Evolutionary conservation across 2,113 vertebrate species (phyloP), one percentile per base, ranked within the genome.

Genomic region (Myxocyprinus asiaticus): DNA sequence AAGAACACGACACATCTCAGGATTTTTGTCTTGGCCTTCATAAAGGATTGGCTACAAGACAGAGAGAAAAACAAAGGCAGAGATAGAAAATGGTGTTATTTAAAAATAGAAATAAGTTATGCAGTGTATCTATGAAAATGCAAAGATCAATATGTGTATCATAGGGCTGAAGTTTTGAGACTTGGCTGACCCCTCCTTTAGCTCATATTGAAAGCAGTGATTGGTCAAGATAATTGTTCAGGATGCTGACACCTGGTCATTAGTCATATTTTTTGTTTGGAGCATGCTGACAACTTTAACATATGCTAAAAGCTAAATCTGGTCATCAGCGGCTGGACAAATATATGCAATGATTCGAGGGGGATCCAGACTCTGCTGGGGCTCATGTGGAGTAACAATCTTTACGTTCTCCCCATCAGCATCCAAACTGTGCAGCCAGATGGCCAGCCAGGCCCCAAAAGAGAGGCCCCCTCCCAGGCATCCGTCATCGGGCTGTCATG

Each of bases 21-120:
- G 97, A 90, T 98, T 98, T 89, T 98, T 98, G 93, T 98, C 96
- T 59, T 98, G 97, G 6, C 97, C 97, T 77, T 98, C 97, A 33
- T 98, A 98, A 76, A 97, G 88, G 90, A 98, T 98, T 14, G 97
- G 90, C 96, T 98, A 91, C 9, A 8, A 62, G 71, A 76, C 50
- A 58, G 22, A 33, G 22, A 33, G 22, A 33, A 61, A 86, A 43
- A 53, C 14, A 80, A 10, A 72, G 45, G 14, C 14, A 58, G 55
- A 6, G 47, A 14, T 12, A 15, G 12, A 45, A 75, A 67, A 66
- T 5, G 56, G 55, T 55, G 17, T 45, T 14, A 66, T 7, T 6
- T 7, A 55, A 9, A 59, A 56, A 33, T 45, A 53, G 3, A 10
- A 53, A 8, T 0, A 33, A 53, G 50, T 4, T 7, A 7, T 48